Evolutionary conservation across 2,113 vertebrate species (phyloP), one percentile per base, ranked within the genome.

Genomic region (Brachyhypopomus occidentalis): DNA sequence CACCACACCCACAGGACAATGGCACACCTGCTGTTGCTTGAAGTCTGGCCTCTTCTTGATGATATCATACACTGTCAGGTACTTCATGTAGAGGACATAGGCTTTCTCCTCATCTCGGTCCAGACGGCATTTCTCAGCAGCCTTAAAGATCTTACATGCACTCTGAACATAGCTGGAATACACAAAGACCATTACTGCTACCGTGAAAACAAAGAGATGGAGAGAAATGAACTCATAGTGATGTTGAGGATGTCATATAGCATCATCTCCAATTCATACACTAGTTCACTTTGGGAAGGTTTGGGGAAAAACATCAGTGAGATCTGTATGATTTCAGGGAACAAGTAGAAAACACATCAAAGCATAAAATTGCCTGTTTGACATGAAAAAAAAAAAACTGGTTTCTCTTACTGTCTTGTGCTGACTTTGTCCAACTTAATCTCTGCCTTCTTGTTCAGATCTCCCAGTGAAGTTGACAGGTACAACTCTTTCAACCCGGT

Each of bases 1-100:
- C 38, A 62, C 16, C 19, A 55, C 20, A 45, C 17, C 4, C 25
- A 70, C 67, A 27, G 2, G 11, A 34, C 1, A 34, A 20, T 25
- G 38, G 12, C 23, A 58, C 85, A 99, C 98, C 96, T 94, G 93
- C 63, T 99, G 97, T 75, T 96, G 95, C 86, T 94, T 98, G 94
- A 97, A 99, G 88, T 99, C 98, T 2, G 94, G 90, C 87, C 96
- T 96, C 86, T 96, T 98, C 90, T 96, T 97, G 88, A 99, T 94
- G 59, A 97, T 92, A 81, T 97, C 94, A 92, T 97, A 96, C 22
- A 99, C 96, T 70, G 95, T 89, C 86, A 97, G 93, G 69, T 95
- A 99, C 90, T 98, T 98, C 98, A 99, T 99, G 80, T 99, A 99
- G 0, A 99, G 87, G 27, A 99, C 96, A 67, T 99, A 99, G 27